Evolutionary conservation across 1,140 invertebrate genomes (phyloP).

Genomic region (Drosophila cardini): DNA sequence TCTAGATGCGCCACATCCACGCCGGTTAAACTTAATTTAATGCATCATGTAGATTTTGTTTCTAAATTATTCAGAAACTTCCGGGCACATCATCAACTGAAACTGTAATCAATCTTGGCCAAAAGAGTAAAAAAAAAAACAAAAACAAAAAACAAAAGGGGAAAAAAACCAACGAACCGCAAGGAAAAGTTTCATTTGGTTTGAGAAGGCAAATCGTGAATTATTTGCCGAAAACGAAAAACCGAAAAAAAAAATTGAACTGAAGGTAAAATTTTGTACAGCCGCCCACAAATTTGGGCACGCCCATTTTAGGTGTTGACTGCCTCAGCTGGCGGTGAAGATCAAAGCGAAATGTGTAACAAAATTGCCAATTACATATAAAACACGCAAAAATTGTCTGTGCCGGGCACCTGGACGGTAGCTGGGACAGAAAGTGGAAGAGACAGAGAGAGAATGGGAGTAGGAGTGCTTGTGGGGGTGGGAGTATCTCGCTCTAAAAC

Average conservation of each 20-base stretch:
- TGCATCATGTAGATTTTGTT: slow-evolving; percentile 24
- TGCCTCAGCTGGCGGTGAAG: slow-evolving; percentile 58
- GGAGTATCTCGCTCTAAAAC: slow-evolving; percentile 45
- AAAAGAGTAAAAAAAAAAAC: slow-evolving; percentile 20
- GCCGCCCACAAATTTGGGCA: slow-evolving; percentile 37
- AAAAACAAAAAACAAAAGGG: slow-evolving; percentile 15
- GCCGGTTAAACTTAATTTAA: slow-evolving; percentile 28
- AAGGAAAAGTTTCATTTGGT: slow-evolving; percentile 38
- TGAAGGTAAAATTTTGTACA: slow-evolving; percentile 63
- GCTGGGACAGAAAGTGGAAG: background rate
- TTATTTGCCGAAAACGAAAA: slow-evolving; percentile 56
- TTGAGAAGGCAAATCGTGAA: slow-evolving; percentile 45
- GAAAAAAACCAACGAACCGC: slow-evolving; percentile 42
- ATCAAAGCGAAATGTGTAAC: slow-evolving; percentile 80
- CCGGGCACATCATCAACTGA: slow-evolving; percentile 42
- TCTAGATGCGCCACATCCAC: slow-evolving; percentile 1
- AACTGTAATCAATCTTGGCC: slow-evolving; percentile 46
- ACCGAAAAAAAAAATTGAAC: slow-evolving; percentile 36
- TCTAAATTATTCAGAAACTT: slow-evolving; percentile 46
- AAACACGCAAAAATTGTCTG: slow-evolving; percentile 63
- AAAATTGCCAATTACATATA: slow-evolving; percentile 81
- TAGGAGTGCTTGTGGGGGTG: background rate
- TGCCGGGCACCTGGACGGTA: slow-evolving; percentile 18
- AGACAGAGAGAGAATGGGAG: background rate
- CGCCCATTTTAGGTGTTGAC: slow-evolving; percentile 9